Conservation (phyloP, 2,113 vertebrate species). For the Phaethornis superciliosus region DNA sequence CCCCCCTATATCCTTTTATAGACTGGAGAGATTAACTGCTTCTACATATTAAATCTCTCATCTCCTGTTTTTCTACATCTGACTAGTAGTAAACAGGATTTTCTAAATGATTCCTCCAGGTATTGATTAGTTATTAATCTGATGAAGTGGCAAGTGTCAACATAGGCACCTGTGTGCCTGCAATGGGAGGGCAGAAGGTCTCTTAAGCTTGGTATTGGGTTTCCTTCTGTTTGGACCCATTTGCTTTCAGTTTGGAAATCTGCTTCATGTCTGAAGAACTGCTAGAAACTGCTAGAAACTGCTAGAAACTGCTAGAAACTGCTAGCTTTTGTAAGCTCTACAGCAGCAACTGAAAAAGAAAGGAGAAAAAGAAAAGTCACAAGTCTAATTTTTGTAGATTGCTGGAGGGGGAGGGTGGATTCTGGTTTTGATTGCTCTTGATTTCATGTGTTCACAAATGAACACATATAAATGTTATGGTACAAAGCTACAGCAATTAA, state of each 20-base stretch:
- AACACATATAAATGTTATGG: background rate
- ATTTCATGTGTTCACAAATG: background rate
- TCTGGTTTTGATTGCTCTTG: background rate
- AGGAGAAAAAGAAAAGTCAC: background rate
- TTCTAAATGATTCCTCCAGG: background rate
- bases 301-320: background rate
- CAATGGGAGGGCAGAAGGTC: background rate
- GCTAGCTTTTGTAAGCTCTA: background rate
- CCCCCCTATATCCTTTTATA: background rate
- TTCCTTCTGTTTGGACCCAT: background rate
- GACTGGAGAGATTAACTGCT: background rate
- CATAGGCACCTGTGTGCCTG: background rate
- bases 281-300: too few relatives aligned
- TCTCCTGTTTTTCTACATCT: background rate
- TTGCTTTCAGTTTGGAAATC: background rate
- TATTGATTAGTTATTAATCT: background rate
- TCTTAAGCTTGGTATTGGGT: background rate
- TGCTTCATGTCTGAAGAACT: background rate
- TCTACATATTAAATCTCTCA: background rate
- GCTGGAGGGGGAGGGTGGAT: rapidly evolving
- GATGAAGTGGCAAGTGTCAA: background rate
- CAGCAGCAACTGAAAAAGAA: background rate
- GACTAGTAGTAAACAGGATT: background rate
- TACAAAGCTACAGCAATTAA: background rate
- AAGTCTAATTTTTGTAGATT: background rate